Evolutionary conservation across 2,797 vertebrate species (phyloP).

Genomic region (Chiroxiphia lanceolata): DNA sequence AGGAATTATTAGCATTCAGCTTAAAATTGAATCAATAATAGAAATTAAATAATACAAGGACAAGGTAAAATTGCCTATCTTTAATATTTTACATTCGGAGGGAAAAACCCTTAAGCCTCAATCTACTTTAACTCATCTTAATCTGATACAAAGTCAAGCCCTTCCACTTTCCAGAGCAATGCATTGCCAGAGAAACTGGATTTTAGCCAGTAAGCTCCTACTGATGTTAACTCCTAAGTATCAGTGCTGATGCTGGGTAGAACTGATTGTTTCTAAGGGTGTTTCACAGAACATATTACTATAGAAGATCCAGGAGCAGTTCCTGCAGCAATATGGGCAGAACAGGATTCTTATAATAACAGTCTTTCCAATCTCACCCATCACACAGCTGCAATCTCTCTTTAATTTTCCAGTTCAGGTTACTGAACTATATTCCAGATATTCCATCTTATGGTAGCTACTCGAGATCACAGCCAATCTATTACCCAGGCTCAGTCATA

Average conservation of each 20-base stretch:
- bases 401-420: slow-evolving; percentile 25
- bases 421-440: background rate
- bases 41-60: background rate
- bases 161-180: background rate
- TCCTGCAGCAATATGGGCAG: background rate
- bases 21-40: background rate
- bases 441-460: background rate
- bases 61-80: background rate
- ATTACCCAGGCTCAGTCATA: background rate
- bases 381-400: background rate
- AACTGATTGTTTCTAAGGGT: background rate
- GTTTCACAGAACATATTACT: background rate
- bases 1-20: background rate
- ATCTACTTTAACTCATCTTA: background rate
- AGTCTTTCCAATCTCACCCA: background rate
- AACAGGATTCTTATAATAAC: background rate
- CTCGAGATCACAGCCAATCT: background rate
- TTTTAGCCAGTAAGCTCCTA: background rate
- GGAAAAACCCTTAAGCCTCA: background rate
- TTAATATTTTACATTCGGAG: slow-evolving; percentile 3
- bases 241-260: background rate
- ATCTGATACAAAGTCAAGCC: background rate
- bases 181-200: background rate
- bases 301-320: background rate
- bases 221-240: background rate